Conservation (phyloP, 2,113 vertebrate genomes). For the Alaudala cheleensis region DNA sequence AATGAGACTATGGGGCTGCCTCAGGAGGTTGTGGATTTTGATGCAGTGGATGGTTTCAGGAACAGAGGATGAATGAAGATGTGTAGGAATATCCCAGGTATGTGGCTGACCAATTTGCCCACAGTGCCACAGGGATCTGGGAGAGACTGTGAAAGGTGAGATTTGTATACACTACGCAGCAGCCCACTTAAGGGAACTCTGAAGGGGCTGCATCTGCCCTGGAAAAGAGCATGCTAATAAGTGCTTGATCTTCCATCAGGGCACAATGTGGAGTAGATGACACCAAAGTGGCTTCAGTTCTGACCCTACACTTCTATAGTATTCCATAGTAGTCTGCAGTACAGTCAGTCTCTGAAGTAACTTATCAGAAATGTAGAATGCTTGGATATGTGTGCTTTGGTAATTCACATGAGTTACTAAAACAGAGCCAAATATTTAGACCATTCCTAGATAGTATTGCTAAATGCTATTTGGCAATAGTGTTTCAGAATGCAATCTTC, state of each 20-base stretch:
- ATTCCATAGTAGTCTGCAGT: not conserved
- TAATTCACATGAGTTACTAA: not conserved
- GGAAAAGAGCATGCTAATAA: not conserved
- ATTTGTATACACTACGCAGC: not conserved
- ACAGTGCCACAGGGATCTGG: not conserved
- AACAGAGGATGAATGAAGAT: not conserved
- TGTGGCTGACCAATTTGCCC: not conserved
- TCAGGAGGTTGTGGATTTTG: not conserved
- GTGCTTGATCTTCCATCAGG: not conserved
- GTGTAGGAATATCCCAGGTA: not conserved
- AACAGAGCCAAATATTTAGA: not conserved
- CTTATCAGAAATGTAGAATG: not conserved
- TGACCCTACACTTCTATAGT: not conserved
- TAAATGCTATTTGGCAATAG: not conserved
- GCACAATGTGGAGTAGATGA: not conserved
- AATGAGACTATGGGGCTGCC: not conserved
- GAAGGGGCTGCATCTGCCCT: not conserved
- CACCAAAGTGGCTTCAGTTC: not conserved
- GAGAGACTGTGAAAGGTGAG: not conserved
- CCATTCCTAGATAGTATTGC: not conserved
- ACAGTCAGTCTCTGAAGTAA: not conserved
- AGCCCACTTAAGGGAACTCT: not conserved
- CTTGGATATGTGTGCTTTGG: not conserved
- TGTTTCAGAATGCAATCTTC: not conserved
- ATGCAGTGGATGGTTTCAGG: not conserved